A percentile compares a stretch with the other conserved stretches of the same genome.
Conservation (phyloP, 2,113 vertebrate genomes). For the Cyprinodon tularosa region DNA sequence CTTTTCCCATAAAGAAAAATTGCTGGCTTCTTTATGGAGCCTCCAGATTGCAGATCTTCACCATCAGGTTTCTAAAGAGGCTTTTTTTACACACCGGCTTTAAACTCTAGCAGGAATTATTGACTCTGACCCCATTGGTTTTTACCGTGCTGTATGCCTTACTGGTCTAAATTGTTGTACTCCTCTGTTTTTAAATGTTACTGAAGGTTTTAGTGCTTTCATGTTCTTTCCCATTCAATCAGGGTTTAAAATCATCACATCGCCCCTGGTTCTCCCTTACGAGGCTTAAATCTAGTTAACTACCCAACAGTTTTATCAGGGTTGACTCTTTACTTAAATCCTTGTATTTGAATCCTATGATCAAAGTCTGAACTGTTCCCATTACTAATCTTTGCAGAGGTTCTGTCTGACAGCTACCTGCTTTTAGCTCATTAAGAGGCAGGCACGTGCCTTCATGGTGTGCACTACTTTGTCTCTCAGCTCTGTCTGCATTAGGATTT, state of each 20-base stretch:
- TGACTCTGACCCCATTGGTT: neutral
- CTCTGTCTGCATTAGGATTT: constrained; percentile 42
- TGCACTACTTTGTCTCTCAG: neutral
- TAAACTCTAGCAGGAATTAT: too few relatives aligned
- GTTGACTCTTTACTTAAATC: neutral
- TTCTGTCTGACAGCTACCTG: too few relatives aligned
- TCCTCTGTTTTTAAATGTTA: neutral
- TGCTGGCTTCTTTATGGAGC: too few relatives aligned
- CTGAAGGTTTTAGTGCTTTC: too few relatives aligned
- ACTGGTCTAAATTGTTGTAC: neutral
- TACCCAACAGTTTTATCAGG: neutral
- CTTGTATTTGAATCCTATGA: neutral
- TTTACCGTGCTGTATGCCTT: neutral
- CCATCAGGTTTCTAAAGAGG: too few relatives aligned
- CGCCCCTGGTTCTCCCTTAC: neutral
- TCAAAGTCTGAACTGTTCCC: neutral
- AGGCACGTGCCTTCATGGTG: constrained; percentile 18
- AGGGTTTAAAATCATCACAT: neutral
- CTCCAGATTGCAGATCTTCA: too few relatives aligned
- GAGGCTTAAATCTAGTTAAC: neutral
- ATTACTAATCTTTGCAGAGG: neutral
- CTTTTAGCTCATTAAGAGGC: neutral
- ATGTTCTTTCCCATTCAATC: too few relatives aligned
- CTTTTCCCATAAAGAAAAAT: too few relatives aligned
- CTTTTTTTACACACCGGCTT: too few relatives aligned